Percentiles rank a stretch among this genome's conserved stretches.
Evolutionary conservation across 2,797 vertebrate species (phyloP).

Genomic region (Eidolon dupreanum): DNA sequence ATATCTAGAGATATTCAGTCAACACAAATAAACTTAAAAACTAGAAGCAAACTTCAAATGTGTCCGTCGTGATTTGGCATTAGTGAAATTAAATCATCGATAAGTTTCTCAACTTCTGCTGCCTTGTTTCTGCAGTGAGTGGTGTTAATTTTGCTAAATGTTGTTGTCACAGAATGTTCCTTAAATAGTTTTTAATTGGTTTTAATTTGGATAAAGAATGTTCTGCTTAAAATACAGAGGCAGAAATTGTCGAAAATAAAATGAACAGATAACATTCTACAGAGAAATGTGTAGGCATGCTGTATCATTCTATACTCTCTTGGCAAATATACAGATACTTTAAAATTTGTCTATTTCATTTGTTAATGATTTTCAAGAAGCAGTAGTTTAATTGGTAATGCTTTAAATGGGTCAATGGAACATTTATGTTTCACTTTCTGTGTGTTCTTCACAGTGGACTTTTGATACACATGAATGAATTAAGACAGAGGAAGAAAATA

Average conservation of each 20-base stretch:
- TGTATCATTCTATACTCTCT: background rate
- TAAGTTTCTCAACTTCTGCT: constrained; percentile 50
- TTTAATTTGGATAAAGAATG: constrained; percentile 64
- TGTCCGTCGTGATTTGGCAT: background rate
- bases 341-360: background rate
- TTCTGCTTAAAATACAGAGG: constrained; percentile 49
- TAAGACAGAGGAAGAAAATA: background rate
- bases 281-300: background rate
- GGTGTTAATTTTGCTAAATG: constrained; percentile 68
- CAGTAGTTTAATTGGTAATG: constrained; percentile 6
- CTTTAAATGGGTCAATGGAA: background rate
- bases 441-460: constrained; percentile 7
- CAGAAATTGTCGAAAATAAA: constrained; percentile 64
- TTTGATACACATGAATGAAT: constrained; percentile 33
- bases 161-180: constrained; percentile 64
- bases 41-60: background rate
- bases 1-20: background rate
- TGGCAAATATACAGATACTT: background rate
- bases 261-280: constrained; percentile 23
- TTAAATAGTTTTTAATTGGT: constrained; percentile 78
- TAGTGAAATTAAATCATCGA: constrained; percentile 10
- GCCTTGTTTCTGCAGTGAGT: constrained; percentile 35
- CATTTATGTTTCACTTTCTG: constrained; percentile 20
- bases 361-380: background rate
- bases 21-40: constrained; percentile 31